Percentiles rank a stretch among this genome's conserved stretches.
Evolutionary conservation across 2,888 invertebrate genomes (phyloP).

Genomic region (Drosophila paranaensis): DNA sequence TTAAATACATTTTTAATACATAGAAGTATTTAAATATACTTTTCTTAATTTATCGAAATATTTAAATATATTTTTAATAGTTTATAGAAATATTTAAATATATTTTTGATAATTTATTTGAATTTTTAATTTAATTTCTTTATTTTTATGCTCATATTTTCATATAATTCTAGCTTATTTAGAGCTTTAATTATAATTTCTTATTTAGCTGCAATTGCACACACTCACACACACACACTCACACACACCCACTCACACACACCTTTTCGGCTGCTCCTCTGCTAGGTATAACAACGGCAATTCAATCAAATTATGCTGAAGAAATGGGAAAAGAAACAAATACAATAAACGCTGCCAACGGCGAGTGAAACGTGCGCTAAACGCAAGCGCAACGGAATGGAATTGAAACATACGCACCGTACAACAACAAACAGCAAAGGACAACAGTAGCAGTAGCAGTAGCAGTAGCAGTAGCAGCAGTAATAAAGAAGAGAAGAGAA

Average conservation of each 20-base stretch:
- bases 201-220: constrained; percentile 1
- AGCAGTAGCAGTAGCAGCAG: constrained; percentile 3
- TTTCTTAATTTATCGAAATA: too few relatives aligned
- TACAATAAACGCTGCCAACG: constrained; percentile 15
- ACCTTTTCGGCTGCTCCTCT: too few relatives aligned
- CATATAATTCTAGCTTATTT: not conserved
- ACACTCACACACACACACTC: not conserved
- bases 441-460: constrained; percentile 4
- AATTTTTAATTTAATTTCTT: too few relatives aligned
- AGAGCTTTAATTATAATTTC: not conserved
- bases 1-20: too few relatives aligned
- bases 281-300: not conserved
- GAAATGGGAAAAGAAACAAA: not conserved
- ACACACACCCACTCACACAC: too few relatives aligned
- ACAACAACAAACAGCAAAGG: constrained; percentile 6
- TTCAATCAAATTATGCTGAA: constrained; percentile 23
- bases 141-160: too few relatives aligned
- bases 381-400: constrained; percentile 24
- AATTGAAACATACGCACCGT: constrained; percentile 54
- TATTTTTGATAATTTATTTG: too few relatives aligned
- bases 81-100: too few relatives aligned
- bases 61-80: too few relatives aligned
- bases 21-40: too few relatives aligned
- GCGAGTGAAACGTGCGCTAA: constrained; percentile 26
- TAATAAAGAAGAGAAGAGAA: constrained; percentile 21